Evolutionary conservation across 2,888 invertebrate species (phyloP).

Genomic region (Sepioteuthis lessoniana): DNA sequence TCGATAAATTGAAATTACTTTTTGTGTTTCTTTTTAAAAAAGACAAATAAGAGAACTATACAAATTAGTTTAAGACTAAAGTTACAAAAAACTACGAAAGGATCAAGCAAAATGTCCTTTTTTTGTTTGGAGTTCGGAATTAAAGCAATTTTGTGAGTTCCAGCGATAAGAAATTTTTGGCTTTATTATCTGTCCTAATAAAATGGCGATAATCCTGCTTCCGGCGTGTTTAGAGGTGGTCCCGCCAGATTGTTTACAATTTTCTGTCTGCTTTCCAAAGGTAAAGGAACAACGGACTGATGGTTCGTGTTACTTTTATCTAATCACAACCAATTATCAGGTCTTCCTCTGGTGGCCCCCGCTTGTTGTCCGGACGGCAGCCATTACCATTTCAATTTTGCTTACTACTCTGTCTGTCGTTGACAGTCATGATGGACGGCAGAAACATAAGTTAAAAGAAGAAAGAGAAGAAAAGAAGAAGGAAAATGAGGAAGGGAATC

Average conservation of each 20-base stretch:
- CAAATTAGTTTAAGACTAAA: not conserved
- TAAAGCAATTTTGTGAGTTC: not conserved
- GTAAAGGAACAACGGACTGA: slow-evolving; percentile 12
- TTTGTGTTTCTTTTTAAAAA: not conserved
- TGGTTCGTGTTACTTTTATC: slow-evolving; percentile 23
- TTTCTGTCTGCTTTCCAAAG: not conserved
- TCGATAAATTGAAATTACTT: not conserved
- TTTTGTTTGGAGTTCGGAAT: not conserved
- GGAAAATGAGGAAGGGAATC: not conserved
- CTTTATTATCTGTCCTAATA: not conserved
- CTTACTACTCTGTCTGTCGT: not conserved
- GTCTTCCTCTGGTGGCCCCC: not conserved
- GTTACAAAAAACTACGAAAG: not conserved
- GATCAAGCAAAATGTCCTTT: not conserved
- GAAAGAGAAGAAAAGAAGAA: not conserved
- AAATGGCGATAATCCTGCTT: not conserved
- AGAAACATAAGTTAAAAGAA: not conserved
- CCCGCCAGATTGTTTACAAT: slow-evolving; percentile 9
- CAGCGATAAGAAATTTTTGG: not conserved
- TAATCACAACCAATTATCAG: slow-evolving; percentile 33
- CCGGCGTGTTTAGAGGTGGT: slow-evolving; percentile 18
- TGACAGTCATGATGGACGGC: slow-evolving; percentile 20
- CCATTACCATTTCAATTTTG: not conserved
- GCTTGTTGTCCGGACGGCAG: not conserved
- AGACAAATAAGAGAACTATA: not conserved